Percentiles rank a stretch among this genome's conserved stretches.
Evolutionary conservation across 2,797 vertebrate species (phyloP).

Genomic region (Melanotaenia nigrans): DNA sequence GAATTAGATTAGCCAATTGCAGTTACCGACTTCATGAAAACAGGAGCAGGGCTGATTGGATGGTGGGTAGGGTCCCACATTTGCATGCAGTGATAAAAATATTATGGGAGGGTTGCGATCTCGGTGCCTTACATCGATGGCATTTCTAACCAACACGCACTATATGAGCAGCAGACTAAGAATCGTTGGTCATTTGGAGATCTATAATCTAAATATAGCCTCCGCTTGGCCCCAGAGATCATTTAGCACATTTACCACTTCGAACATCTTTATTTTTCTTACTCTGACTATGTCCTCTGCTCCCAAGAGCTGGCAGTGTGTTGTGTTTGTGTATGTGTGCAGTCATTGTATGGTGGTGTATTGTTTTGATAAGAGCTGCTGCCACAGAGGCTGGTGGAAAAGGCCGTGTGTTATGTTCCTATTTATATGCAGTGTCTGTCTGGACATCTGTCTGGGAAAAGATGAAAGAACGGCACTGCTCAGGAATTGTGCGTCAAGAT

Average conservation of each 20-base stretch:
- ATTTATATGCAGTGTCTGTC: conserved; percentile 81
- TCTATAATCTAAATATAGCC: conserved; percentile 51
- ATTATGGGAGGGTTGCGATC: conserved; percentile 35
- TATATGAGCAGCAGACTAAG: conserved; percentile 24
- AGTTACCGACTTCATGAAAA: conserved; percentile 35
- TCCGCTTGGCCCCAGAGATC: conserved; percentile 27
- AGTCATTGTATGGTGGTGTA: conserved; percentile 74
- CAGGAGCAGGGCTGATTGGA: conserved; percentile 45
- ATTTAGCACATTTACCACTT: conserved; percentile 48
- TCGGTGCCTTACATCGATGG: conserved; percentile 62
- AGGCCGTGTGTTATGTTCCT: conserved; percentile 74
- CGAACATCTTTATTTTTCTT: conserved; percentile 54
- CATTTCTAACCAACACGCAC: conserved; percentile 50
- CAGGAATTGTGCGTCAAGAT: conserved; percentile 58
- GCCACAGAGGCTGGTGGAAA: conserved; percentile 63
- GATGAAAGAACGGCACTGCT: conserved; percentile 69
- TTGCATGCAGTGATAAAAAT: conserved; percentile 62
- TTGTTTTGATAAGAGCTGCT: conserved; percentile 76
- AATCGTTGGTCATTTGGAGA: conserved; percentile 34
- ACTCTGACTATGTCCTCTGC: conserved; percentile 37
- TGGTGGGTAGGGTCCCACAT: conserved; percentile 56
- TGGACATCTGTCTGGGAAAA: conserved; percentile 77
- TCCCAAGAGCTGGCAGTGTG: conserved; percentile 52
- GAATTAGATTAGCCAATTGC: conserved; percentile 49
- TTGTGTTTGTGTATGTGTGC: conserved; percentile 71